Evolutionary conservation across 2,113 vertebrate species (phyloP).

Genomic region (pig (Sus scrofa)): DNA sequence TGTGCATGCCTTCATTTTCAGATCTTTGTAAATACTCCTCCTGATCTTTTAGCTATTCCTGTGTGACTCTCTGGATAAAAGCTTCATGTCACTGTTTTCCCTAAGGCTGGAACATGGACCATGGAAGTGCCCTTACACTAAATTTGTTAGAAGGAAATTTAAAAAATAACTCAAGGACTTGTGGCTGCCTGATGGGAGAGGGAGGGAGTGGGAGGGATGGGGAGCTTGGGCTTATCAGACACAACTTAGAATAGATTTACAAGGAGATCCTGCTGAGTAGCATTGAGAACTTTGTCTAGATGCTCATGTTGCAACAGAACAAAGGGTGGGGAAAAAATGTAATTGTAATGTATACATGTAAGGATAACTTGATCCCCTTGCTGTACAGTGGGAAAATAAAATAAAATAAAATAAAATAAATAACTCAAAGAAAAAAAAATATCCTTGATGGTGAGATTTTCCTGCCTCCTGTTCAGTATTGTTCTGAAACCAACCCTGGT

Average conservation of each 20-base stretch:
- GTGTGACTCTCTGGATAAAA: slow-evolving; percentile 1
- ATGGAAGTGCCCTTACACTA: neutral
- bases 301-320: too few relatives aligned
- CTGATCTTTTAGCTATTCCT: slow-evolving; percentile 15
- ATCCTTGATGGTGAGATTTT: neutral
- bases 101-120: neutral
- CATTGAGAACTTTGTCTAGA: too few relatives aligned
- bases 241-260: too few relatives aligned
- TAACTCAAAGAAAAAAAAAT: neutral
- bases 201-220: too few relatives aligned
- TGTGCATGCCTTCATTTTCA: slow-evolving; percentile 14
- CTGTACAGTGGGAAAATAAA: too few relatives aligned
- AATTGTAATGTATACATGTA: too few relatives aligned
- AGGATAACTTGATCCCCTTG: too few relatives aligned
- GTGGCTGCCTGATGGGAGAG: too few relatives aligned
- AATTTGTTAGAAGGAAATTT: neutral
- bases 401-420: too few relatives aligned
- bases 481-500: neutral
- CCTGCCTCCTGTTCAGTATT: neutral
- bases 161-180: neutral
- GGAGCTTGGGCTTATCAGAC: too few relatives aligned
- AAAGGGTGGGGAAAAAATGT: too few relatives aligned
- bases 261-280: too few relatives aligned
- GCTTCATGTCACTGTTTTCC: neutral
- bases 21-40: neutral